Evolutionary conservation across 2,797 vertebrate genomes (phyloP).

Genomic region (Neostethus bicornis): DNA sequence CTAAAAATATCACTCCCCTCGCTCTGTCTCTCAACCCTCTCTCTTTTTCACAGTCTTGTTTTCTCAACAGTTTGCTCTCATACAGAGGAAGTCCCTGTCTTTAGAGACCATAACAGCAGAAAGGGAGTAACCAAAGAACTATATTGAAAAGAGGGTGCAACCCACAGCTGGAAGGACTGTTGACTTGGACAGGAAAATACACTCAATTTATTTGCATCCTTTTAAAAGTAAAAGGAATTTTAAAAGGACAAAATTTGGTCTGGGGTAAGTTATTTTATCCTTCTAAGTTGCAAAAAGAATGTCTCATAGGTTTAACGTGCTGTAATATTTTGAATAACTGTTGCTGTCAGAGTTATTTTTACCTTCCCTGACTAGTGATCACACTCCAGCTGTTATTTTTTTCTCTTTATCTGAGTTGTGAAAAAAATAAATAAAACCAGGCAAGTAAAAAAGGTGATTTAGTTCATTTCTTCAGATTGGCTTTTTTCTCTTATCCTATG

Average conservation of each 20-base stretch:
- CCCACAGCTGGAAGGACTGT: constrained; percentile 19
- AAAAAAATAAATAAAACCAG: not conserved
- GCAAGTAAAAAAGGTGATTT: too few species aligned
- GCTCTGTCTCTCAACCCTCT: not conserved
- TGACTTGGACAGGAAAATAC: constrained; percentile 19
- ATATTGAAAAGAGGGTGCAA: constrained; percentile 48
- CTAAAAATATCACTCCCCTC: constrained; percentile 57
- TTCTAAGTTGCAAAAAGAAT: not conserved
- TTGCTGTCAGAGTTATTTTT: not conserved
- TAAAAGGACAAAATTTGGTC: constrained; percentile 26
- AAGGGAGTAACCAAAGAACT: constrained; percentile 58
- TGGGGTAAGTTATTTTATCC: constrained; percentile 39
- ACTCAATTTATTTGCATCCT: constrained; percentile 3
- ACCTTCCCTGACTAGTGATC: not conserved
- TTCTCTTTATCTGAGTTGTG: not conserved
- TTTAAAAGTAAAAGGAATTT: constrained; percentile 4
- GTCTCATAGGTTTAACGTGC: not conserved
- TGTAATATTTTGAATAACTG: not conserved
- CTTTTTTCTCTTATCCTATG: constrained; percentile 12
- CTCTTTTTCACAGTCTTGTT: constrained; percentile 7
- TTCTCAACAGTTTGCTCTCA: constrained; percentile 27
- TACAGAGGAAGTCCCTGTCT: constrained; percentile 57
- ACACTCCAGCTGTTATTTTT: not conserved
- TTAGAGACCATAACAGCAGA: constrained; percentile 44
- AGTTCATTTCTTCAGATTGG: not conserved